phyloP scores from a whole-genome alignment of 2,888 invertebrate species.

The Lasioglossum pauxillum region DNA sequence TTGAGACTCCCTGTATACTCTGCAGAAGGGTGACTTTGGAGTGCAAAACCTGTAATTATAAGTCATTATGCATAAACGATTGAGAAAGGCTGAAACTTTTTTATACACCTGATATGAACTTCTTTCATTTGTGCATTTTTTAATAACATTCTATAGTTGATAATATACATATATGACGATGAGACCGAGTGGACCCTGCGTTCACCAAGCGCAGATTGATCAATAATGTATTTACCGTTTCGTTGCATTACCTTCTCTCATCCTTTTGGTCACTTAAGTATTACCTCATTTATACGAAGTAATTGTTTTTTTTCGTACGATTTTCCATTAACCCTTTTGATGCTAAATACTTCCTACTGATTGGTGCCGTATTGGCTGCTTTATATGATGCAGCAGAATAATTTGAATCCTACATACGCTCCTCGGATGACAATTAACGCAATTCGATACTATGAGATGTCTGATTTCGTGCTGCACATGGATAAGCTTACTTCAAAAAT shows the following conservation, averaged over 20 bases:
- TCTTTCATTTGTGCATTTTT: not conserved
- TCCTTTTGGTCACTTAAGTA: not conserved
- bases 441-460: not conserved
- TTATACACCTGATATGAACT: not conserved
- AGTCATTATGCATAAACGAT: not conserved
- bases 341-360: not conserved
- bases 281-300: not conserved
- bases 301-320: not conserved
- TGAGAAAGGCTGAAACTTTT: not conserved
- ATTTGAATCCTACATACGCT: not conserved
- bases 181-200: not conserved
- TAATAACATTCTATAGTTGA: not conserved
- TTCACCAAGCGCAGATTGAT: not conserved
- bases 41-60: not conserved
- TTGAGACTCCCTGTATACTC: not conserved
- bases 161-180: not conserved
- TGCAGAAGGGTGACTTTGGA: not conserved
- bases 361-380: not conserved
- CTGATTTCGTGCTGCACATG: not conserved
- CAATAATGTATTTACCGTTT: conserved; percentile 1
- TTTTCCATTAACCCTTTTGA: conserved; percentile 4
- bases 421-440: not conserved
- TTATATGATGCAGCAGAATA: not conserved
- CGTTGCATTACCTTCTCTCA: not conserved
- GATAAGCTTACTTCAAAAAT: not conserved